Evolutionary conservation across 2,797 vertebrate genomes (phyloP), one percentile per base, ranked within the genome.

Genomic region (Clarias fuscus): DNA sequence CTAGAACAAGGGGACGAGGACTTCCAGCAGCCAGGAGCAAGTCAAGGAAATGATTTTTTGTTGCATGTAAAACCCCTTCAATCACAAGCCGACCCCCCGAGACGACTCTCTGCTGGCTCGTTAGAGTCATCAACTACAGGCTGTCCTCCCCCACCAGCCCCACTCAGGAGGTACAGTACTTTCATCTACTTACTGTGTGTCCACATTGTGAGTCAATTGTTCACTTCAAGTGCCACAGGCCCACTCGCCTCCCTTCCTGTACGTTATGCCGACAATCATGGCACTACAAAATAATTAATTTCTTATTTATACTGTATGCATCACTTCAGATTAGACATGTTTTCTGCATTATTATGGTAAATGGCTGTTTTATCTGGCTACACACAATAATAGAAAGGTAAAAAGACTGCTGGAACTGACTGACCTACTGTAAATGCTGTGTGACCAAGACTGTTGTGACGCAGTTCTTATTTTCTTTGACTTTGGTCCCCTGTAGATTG

Each of bases 1-100:
- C 96, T 96, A 30, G 97, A 99, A 86, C 97, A 96, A 75, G 95
- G 96, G 2, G 96, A 96, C 65, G 95, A 94, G 0, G 95, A 95
- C 10, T 90, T 93, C 93, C 95, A 86, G 93, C 93, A 22, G 89
- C 22, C 65, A 11, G 80, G 56, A 64, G 27, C 58, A 56, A 91
- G 0, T 24, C 61, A 43, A 84, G 94, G 93, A 88, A 94, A 96
- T 88, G 92, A 95, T 43, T 80, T 89, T 83, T 88, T 91, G 86
- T 68, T 86, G 87, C 22, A 94, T 95, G 85, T 96, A 95, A 90
- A 96, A 96, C 15, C 93, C 92, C 59, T 94, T 85, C 64, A 91
- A 94, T 0, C 95, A 94, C 4, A 93, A 93, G 18, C 91, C 92
- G 72, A 92, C 90, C 77, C 94, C 40, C 95, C 96, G 4, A 92